Base-by-base conservation (phyloP, 2,888 invertebrate genomes). In the Nomada lathburiana region DNA sequence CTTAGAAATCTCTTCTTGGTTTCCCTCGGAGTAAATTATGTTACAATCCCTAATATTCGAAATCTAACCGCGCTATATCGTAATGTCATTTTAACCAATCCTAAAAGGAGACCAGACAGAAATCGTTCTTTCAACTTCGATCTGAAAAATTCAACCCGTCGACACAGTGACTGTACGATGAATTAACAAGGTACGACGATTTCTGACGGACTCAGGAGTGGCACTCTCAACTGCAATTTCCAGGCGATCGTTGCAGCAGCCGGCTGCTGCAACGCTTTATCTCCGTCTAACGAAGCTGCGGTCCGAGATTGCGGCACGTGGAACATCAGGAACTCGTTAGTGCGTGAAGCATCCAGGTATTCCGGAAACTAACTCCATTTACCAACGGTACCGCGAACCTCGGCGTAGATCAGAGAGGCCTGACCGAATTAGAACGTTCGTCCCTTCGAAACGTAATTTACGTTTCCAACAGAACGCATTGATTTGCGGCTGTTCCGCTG, bases 281-380 rank as follows among this genome's bases (percentile, higher is more conserved):
- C 86, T 83, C 80, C 83, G 80, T 79, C 85, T 85, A 85, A 86
- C 85, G 85, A 86, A 83, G 86, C 86, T 85, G 86, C 70, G 83
- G 83, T 85, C 83, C 85, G 86, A 86, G 86, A 86, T 86, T 85
- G 80, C 81, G 86, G 86, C 86, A 81, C 84, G 84, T 82, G 80
- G 86, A 89, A 88, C 87, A 85, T 87, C 85, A 88, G 87, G 87
- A 88, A 89, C 86, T 87, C 90, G 87, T 90, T 89, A 87, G 88
- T 90, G 89, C 89, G 88, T 87, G 88, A 89, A 89, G 85, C 87
- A 86, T 85, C 88, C 84, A 85, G 84, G 84, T 86, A 89, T 89
- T 89, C 85, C 87, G 88, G 89, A 90, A 90, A 90, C 90, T 89
- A 90, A 90, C 90, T 90, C 87, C 87, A 90, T 90, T 90, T 89